Percentiles rank a stretch among this genome's conserved stretches.
phyloP scores from a whole-genome alignment of 2,888 invertebrate species.

The Brachyptera risi region DNA sequence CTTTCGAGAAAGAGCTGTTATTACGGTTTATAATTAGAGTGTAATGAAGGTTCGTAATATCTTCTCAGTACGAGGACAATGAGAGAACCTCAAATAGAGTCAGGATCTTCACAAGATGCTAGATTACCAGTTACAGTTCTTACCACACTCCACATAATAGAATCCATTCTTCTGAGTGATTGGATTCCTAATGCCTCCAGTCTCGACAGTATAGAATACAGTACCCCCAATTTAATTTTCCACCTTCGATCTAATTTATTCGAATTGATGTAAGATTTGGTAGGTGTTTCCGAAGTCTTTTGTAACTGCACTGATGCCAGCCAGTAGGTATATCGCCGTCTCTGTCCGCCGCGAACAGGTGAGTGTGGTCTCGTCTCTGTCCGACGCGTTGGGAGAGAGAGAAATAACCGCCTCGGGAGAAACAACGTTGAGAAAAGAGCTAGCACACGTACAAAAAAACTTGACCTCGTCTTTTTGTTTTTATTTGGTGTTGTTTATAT shows the following conservation, averaged over 20 bases:
- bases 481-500: too few species aligned
- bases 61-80: too few species aligned
- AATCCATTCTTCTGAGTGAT: too few species aligned
- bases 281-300: constrained; percentile 11
- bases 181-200: too few species aligned
- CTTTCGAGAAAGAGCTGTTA: too few species aligned
- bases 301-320: constrained; percentile 11
- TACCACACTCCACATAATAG: too few species aligned
- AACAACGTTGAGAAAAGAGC: not conserved
- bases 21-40: too few species aligned
- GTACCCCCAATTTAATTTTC: constrained; percentile 18
- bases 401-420: too few species aligned
- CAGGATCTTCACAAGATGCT: too few species aligned
- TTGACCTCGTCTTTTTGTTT: constrained; percentile 14
- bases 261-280: constrained; percentile 18
- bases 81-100: too few species aligned
- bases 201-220: not conserved
- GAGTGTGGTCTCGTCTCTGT: not conserved
- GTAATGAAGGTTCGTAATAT: constrained; percentile 1
- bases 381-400: too few species aligned
- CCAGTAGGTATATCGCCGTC: constrained; percentile 12
- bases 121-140: too few species aligned
- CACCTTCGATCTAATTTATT: constrained; percentile 22
- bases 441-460: constrained; percentile 15
- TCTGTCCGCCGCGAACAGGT: not conserved